phyloP scores from a whole-genome alignment of 2,888 invertebrate species.

The Hydriomena furcata region DNA sequence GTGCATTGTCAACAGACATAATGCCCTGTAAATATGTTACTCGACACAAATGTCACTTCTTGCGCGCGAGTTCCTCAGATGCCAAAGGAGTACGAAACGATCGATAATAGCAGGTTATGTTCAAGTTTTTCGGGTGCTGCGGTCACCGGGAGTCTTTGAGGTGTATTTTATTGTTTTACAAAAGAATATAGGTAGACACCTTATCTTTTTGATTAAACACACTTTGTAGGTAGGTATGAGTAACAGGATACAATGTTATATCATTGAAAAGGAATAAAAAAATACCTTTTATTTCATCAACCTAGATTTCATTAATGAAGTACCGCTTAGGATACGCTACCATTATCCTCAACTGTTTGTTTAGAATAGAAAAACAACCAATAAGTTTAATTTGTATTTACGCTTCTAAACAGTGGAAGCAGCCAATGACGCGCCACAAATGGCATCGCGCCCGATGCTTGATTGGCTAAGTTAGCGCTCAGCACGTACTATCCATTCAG shows the following conservation, averaged over 20 bases:
- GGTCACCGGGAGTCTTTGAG: conserved; percentile 5
- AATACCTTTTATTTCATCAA: too few species aligned
- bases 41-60: conserved; percentile 42
- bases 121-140: conserved; percentile 17
- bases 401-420: conserved; percentile 24
- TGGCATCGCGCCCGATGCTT: conserved; percentile 42
- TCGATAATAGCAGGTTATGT: conserved; percentile 37
- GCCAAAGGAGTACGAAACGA: conserved; percentile 39
- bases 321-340: too few species aligned
- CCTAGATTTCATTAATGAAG: too few species aligned
- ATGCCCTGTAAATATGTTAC: conserved; percentile 51
- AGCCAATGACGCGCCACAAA: conserved; percentile 58
- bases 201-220: too few species aligned
- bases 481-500: conserved; percentile 72
- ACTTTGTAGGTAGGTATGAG: too few species aligned
- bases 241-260: too few species aligned
- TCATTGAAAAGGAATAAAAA: too few species aligned
- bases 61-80: conserved; percentile 38
- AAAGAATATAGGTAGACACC: not conserved
- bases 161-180: conserved; percentile 8
- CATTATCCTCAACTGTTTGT: too few species aligned
- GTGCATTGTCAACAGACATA: conserved; percentile 54
- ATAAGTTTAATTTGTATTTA: conserved; percentile 15
- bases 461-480: conserved; percentile 76
- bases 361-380: too few species aligned